A percentile compares a stretch with the other conserved stretches of the same genome.
phyloP scores from a whole-genome alignment of 2,797 vertebrate genomes.

The Gallinago stenura region DNA sequence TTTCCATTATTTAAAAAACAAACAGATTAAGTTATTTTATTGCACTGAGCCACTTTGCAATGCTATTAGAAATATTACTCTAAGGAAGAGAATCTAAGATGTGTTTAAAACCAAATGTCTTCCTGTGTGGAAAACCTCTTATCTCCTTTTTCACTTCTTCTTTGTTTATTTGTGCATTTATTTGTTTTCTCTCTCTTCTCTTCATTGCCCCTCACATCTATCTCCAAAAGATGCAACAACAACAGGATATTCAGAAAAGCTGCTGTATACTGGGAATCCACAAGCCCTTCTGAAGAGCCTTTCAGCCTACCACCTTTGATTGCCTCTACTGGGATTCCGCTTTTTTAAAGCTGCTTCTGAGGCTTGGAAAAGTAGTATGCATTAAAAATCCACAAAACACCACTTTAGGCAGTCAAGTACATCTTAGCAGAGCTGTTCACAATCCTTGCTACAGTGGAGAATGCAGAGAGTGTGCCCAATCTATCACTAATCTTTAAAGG shows the following conservation, averaged over 20 bases:
- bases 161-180: neutral
- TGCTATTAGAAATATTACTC: neutral
- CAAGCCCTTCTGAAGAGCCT: neutral
- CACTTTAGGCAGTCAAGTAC: conserved; percentile 28
- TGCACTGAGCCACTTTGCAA: neutral
- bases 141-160: neutral
- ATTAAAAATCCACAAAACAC: conserved; percentile 29
- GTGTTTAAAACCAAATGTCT: neutral
- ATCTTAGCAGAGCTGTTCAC: neutral
- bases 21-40: neutral
- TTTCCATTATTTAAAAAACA: neutral
- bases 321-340: conserved; percentile 16
- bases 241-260: neutral
- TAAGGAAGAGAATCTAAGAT: neutral
- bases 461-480: neutral
- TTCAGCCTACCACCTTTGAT: conserved; percentile 3
- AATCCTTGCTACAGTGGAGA: neutral
- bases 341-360: conserved; percentile 42
- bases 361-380: neutral
- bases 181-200: neutral
- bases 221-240: neutral
- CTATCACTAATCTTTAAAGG: conserved; percentile 5
- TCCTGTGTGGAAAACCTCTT: neutral
- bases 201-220: neutral
- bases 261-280: neutral